A percentile compares a stretch with the other conserved stretches of the same genome.
These are phyloP conservation scores for Sinocyclocheilus anophthalmus DNA, from an alignment of 2,113 vertebrate genomes.

Conservation along the genomic window DNA sequence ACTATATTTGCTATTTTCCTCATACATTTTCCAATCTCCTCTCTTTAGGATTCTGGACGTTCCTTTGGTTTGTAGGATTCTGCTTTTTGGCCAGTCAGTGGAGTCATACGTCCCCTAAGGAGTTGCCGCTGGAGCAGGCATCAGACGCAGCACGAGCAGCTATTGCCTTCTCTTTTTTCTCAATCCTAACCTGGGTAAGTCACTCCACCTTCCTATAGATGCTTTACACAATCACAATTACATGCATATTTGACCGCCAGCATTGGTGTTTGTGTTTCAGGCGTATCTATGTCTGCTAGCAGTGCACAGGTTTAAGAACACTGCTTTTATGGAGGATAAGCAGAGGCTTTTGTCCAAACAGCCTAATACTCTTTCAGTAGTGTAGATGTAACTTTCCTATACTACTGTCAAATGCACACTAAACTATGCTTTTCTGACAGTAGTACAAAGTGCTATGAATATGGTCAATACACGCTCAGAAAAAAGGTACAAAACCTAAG, in stretches of 20 bases:
- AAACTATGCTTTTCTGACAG: not conserved
- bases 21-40: not conserved
- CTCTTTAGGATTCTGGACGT: constrained; percentile 60
- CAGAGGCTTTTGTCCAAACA: constrained; percentile 65
- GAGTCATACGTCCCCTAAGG: constrained; percentile 72
- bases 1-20: not conserved
- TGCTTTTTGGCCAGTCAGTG: constrained; percentile 80
- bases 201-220: not conserved
- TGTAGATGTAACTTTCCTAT: constrained; percentile 60
- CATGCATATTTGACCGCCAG: not conserved
- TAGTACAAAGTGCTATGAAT: not conserved
- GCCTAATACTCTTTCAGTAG: constrained; percentile 54
- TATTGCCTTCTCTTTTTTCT: constrained; percentile 86
- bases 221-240: not conserved
- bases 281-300: constrained; percentile 67
- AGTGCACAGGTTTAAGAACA: constrained; percentile 62
- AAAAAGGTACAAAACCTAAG: no score
- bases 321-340: constrained; percentile 66
- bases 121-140: constrained; percentile 78
- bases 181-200: constrained; percentile 90
- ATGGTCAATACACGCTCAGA: not conserved
- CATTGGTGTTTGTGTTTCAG: constrained; percentile 63
- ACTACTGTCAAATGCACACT: not conserved
- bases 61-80: constrained; percentile 79
- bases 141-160: constrained; percentile 87